Evolutionary conservation across 1,140 invertebrate species (phyloP).

Genomic region (Sitodiplosis mosellana): DNA sequence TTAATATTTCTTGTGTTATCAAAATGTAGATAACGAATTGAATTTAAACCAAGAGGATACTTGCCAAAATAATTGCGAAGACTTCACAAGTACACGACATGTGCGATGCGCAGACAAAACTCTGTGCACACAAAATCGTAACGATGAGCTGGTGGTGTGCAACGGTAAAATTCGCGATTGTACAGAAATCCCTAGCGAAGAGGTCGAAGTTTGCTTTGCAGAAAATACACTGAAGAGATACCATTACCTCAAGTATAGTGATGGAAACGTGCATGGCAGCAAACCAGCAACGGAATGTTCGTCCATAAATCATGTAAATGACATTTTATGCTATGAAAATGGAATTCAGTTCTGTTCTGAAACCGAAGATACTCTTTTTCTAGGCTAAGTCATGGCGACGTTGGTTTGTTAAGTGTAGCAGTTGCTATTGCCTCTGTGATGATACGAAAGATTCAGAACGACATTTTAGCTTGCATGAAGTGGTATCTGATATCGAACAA

Average conservation of each 20-base stretch:
- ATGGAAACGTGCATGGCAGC: neutral
- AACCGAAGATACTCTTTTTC: neutral
- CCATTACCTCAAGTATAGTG: neutral
- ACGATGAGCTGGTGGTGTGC: neutral
- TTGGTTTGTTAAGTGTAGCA: slow-evolving; percentile 68
- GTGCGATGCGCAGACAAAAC: neutral
- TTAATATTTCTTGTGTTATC: too few relatives aligned
- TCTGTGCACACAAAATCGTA: neutral
- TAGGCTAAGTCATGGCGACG: slow-evolving; percentile 70
- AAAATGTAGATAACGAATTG: neutral
- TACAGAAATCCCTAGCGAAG: neutral
- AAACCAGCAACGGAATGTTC: neutral
- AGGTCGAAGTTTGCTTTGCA: too few relatives aligned
- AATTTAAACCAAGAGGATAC: neutral
- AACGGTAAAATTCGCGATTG: neutral
- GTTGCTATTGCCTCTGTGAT: slow-evolving; percentile 76
- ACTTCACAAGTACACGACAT: neutral
- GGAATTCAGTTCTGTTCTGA: neutral
- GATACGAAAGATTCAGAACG: slow-evolving; percentile 50
- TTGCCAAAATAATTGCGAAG: neutral
- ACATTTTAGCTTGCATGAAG: slow-evolving; percentile 54
- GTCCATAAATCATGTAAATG: neutral
- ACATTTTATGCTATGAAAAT: neutral
- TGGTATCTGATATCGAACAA: slow-evolving; percentile 38
- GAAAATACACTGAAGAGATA: neutral